A percentile compares a stretch with the other conserved stretches of the same genome.
Evolutionary conservation across 2,888 invertebrate species (phyloP).

Genomic region (Bursaphelenchus okinawaensis): DNA sequence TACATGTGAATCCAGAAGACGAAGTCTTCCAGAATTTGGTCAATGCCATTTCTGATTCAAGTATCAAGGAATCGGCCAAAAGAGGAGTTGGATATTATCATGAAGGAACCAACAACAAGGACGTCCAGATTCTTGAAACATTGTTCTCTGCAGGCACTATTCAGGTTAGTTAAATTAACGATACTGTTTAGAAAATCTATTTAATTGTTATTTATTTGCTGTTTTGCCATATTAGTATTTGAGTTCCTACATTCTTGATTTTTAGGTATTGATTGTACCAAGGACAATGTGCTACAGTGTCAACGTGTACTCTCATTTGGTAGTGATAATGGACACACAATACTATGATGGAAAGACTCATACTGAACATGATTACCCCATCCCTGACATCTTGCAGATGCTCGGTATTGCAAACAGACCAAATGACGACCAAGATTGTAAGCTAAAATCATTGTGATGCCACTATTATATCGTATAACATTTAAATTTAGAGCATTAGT

Average conservation of each 20-base stretch:
- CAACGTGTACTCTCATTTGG: slow-evolving; percentile 81
- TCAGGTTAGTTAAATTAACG: slow-evolving; percentile 56
- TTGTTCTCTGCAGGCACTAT: slow-evolving; percentile 87
- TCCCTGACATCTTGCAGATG: slow-evolving; percentile 95
- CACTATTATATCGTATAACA: background rate
- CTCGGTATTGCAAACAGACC: slow-evolving; percentile 91
- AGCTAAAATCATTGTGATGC: slow-evolving; percentile 1
- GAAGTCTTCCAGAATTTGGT: slow-evolving; percentile 60
- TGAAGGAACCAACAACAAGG: slow-evolving; percentile 79
- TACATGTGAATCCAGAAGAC: slow-evolving; percentile 64
- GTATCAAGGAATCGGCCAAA: slow-evolving; percentile 80
- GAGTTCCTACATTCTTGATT: background rate
- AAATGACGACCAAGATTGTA: slow-evolving; percentile 80
- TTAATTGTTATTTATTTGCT: no score
- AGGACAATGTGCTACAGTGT: slow-evolving; percentile 87
- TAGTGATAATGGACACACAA: slow-evolving; percentile 92
- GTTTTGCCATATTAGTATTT: slow-evolving; percentile 8
- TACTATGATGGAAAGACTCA: slow-evolving; percentile 75
- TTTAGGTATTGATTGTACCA: slow-evolving; percentile 81
- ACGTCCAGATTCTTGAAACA: slow-evolving; percentile 84
- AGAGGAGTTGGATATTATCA: slow-evolving; percentile 96
- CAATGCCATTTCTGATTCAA: slow-evolving; percentile 68
- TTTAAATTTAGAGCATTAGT: no score
- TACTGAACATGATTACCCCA: slow-evolving; percentile 90
- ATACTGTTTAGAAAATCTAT: no score